phyloP scores from a whole-genome alignment of 2,113 vertebrate species.

The Neolamprologus brichardi region DNA sequence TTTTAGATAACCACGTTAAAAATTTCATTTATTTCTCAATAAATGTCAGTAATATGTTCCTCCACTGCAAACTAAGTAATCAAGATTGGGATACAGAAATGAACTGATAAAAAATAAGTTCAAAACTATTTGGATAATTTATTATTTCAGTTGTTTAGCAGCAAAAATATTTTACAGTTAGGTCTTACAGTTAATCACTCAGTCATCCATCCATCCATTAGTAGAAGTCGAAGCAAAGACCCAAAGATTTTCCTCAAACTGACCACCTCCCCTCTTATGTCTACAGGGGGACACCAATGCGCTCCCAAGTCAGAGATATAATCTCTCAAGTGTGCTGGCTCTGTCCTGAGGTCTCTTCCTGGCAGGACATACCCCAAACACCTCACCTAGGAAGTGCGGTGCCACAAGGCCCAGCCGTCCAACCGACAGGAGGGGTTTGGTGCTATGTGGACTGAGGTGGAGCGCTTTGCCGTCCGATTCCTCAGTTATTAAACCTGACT shows the following conservation, averaged over 20 bases:
- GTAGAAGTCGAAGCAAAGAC: not conserved
- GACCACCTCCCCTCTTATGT: not conserved
- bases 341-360: not conserved
- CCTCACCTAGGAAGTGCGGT: not conserved
- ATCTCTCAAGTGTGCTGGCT: not conserved
- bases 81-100: not conserved
- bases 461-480: not conserved
- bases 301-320: not conserved
- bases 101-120: not conserved
- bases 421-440: not conserved
- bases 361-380: not conserved
- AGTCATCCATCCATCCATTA: not conserved
- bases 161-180: not conserved
- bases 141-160: not conserved
- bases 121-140: not conserved
- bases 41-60: not conserved
- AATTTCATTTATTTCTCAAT: not conserved
- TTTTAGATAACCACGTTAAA: not conserved
- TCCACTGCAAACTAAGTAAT: not conserved
- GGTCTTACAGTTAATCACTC: not conserved
- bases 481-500: not conserved
- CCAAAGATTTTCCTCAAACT: not conserved
- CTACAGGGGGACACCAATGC: accelerated
- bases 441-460: not conserved
- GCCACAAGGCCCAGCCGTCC: not conserved